A percentile compares a stretch with the other conserved stretches of the same genome.
These are phyloP conservation scores for Sandelia bainsii DNA, from an alignment of 2,797 vertebrate genomes.

Conservation along the genomic window DNA sequence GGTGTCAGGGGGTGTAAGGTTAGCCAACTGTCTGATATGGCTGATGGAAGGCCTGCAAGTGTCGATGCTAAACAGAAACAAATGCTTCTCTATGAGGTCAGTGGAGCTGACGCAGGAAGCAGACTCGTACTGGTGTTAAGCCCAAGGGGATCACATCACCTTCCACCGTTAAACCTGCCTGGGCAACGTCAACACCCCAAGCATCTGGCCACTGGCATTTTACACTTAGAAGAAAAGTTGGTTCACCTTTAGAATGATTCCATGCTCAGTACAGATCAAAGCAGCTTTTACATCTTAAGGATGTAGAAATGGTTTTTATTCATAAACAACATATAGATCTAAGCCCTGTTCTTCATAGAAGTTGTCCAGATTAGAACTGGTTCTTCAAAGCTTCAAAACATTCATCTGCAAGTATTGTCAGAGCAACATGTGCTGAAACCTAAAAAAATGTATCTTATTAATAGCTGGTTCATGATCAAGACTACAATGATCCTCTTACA, in stretches of 20 bases:
- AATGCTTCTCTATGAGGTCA: constrained; percentile 49
- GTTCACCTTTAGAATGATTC: constrained; percentile 34
- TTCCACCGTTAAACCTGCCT: constrained; percentile 60
- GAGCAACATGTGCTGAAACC: neutral
- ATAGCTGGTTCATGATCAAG: neutral
- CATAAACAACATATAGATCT: neutral
- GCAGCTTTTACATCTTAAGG: constrained; percentile 7
- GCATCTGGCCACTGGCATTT: constrained; percentile 65
- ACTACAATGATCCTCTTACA: neutral
- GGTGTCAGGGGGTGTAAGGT: constrained; percentile 13
- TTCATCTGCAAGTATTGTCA: neutral
- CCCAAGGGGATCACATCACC: constrained; percentile 71
- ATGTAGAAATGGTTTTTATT: neutral
- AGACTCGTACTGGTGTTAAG: constrained; percentile 69
- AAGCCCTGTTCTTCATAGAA: neutral
- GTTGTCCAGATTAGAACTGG: neutral
- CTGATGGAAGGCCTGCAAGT: constrained; percentile 38
- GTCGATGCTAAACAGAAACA: constrained; percentile 71
- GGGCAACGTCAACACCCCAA: constrained; percentile 60
- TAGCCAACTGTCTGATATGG: constrained; percentile 12
- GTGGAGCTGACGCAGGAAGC: constrained; percentile 72
- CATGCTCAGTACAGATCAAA: constrained; percentile 39
- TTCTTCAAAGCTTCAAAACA: neutral
- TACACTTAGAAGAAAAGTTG: constrained; percentile 29
- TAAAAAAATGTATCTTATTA: neutral